Conservation (phyloP, 2,797 vertebrate genomes). For the Luscinia luscinia region DNA sequence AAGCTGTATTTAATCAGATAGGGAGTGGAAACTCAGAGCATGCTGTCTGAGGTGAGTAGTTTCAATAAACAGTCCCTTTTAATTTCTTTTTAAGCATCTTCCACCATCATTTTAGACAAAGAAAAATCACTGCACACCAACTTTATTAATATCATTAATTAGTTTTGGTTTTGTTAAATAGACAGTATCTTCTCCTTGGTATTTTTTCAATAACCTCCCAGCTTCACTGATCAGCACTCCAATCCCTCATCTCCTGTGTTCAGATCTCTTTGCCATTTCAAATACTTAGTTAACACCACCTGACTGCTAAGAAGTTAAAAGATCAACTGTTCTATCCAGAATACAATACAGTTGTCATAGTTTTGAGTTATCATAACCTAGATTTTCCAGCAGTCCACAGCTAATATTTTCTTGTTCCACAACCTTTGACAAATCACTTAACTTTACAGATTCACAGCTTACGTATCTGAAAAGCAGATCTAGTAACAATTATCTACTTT, state of each 20-base stretch:
- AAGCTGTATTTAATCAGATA: conserved; percentile 38
- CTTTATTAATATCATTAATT: not conserved
- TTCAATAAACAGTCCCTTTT: not conserved
- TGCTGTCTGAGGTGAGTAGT: not conserved
- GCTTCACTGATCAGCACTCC: conserved; percentile 6
- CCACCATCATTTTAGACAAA: not conserved
- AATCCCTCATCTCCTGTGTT: conserved; percentile 36
- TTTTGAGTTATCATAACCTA: not conserved
- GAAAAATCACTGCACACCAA: not conserved
- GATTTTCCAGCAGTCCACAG: not conserved
- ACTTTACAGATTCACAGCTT: not conserved
- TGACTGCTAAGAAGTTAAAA: not conserved
- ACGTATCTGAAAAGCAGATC: not conserved
- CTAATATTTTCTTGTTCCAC: not conserved
- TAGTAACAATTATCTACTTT: conserved; percentile 4
- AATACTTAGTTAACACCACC: not conserved
- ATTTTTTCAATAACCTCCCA: conserved; percentile 22
- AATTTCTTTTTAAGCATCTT: not conserved
- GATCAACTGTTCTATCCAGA: not conserved
- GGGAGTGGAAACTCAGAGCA: not conserved
- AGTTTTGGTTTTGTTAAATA: not conserved
- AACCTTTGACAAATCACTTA: not conserved
- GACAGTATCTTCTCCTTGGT: not conserved
- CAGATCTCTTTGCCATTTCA: not conserved
- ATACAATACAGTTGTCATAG: not conserved